Base-by-base conservation (phyloP, 1,140 invertebrate genomes). In the Branchinecta lynchi region DNA sequence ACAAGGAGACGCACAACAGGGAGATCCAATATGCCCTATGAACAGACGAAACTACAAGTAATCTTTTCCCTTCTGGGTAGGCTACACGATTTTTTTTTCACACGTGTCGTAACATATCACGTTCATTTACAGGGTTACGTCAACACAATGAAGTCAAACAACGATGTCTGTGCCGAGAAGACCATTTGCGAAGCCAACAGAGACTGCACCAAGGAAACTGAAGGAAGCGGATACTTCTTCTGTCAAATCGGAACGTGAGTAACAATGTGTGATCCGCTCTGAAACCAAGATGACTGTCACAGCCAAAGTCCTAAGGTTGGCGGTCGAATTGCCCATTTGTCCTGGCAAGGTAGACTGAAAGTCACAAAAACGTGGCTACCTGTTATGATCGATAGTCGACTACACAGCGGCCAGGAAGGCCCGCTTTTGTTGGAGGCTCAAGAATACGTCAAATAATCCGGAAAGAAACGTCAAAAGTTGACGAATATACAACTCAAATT, bases 241-340 rank as follows among this genome's bases (percentile, higher is more conserved):
- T 93, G 92, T 75, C 90, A 93, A 81, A 81, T 94, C 73, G 90
- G 90, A 88, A 89, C 90, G 91, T 95, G 82, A 89, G 89, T 87
- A 44, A 51, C 3, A 66, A 43, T 68, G 12, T 65, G 67, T 44
- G 43, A 72, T 66, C 20, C 32, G 67, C 20, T 71, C 5, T 7
- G 10, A 3, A 17, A 65, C n/a, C n/a, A 65, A 65, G 60, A 17
- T 17, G n/a, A 7, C 60, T n/a, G 21, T 65, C 21, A 21, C n/a
- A 65, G 65, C 9, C 10, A 66, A 66, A 21, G 20, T 66, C 8
- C 65, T 66, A 66, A 21, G 10, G 20, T n/a, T n/a, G n/a, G n/a
- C n/a, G n/a, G n/a, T 66, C 65, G 20, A 66, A 66, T 10, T 66
- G 65, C 7, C 20, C 20, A n/a, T n/a, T n/a, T n/a, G n/a, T n/a